Conservation (phyloP, 2,113 vertebrate genomes). For the Sturnus vulgaris region DNA sequence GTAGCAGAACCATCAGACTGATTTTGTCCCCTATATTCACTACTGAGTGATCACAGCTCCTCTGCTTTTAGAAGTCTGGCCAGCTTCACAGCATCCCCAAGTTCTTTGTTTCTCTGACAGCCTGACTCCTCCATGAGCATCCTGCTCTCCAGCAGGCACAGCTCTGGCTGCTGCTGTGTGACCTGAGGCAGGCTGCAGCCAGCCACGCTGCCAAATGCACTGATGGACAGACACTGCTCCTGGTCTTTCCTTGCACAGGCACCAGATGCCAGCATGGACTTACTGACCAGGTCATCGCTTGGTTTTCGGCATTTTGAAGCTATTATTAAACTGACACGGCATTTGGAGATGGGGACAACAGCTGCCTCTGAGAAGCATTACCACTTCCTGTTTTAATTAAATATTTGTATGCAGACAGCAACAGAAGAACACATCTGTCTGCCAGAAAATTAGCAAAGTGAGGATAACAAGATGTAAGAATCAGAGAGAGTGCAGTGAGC, state of each 20-base stretch:
- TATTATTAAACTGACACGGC: background rate
- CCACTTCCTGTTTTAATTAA: background rate
- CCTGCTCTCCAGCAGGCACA: background rate
- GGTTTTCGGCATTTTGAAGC: background rate
- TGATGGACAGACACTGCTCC: background rate
- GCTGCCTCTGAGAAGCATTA: background rate
- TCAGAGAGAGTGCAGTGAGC: background rate
- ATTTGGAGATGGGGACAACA: background rate
- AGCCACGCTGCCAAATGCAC: background rate
- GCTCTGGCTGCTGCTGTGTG: background rate
- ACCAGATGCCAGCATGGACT: background rate
- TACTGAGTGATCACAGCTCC: background rate
- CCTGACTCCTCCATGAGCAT: background rate
- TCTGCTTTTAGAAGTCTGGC: background rate
- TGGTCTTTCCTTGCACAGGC: background rate
- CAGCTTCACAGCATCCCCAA: background rate
- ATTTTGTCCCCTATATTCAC: background rate
- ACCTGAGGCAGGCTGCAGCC: background rate
- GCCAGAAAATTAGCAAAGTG: conserved; percentile 1
- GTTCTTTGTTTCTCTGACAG: background rate
- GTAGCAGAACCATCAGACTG: background rate
- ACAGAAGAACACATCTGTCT: background rate
- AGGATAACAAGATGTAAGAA: background rate
- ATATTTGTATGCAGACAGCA: background rate
- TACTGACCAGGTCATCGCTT: background rate